phyloP scores from a whole-genome alignment of 2,888 invertebrate genomes.

The Chrysina gloriosa region DNA sequence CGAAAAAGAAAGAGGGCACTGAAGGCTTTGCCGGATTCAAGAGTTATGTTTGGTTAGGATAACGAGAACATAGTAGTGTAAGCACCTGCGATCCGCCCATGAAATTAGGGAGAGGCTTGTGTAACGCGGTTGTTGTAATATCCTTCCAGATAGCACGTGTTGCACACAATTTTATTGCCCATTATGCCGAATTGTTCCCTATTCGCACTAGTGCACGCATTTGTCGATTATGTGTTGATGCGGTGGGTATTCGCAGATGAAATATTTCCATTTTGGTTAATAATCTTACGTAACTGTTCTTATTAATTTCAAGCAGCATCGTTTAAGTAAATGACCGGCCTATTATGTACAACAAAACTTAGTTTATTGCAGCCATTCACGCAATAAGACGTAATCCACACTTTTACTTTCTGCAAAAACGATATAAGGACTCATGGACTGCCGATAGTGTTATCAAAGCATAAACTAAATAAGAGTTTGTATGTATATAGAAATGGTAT shows the following conservation, averaged over 20 bases:
- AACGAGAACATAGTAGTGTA: constrained; percentile 53
- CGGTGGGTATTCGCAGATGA: not conserved
- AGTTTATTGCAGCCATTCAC: not conserved
- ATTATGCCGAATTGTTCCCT: constrained; percentile 28
- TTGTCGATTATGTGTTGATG: constrained; percentile 34
- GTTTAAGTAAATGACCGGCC: no score
- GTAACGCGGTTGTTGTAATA: constrained; percentile 52
- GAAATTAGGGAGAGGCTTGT: constrained; percentile 53
- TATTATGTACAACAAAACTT: no score
- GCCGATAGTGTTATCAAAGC: not conserved
- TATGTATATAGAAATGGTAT: not conserved
- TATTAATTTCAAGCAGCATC: no score
- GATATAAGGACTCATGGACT: no score
- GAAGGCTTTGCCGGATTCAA: constrained; percentile 42
- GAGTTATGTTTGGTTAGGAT: constrained; percentile 49
- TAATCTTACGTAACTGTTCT: not conserved
- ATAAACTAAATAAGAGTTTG: not conserved
- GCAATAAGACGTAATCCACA: no score
- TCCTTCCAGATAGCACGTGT: constrained; percentile 51
- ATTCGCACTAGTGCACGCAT: constrained; percentile 5
- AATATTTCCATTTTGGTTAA: constrained; percentile 1
- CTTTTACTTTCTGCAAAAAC: no score
- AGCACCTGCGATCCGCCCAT: constrained; percentile 56
- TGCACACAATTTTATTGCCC: constrained; percentile 48
- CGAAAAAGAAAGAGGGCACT: constrained; percentile 34